phyloP scores from a whole-genome alignment of 1,140 invertebrate genomes.

The Fopius arisanus region DNA sequence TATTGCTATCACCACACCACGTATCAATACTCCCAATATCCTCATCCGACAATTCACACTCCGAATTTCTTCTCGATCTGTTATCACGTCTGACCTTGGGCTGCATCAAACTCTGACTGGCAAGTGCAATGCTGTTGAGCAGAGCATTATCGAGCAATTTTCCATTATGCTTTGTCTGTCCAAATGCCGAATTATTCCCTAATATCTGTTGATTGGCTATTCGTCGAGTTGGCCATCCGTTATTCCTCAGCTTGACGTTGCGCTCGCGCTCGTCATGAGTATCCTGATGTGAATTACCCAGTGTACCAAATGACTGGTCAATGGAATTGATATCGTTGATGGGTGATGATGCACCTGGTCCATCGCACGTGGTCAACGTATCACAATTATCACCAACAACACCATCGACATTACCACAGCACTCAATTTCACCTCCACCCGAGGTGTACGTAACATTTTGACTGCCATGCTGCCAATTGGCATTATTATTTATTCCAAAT shows the following conservation, averaged over 20 bases:
- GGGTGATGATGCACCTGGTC: constrained; percentile 24
- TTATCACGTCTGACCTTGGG: neutral
- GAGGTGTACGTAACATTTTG: neutral
- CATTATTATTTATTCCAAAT: constrained; percentile 16
- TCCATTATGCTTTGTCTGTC: constrained; percentile 15
- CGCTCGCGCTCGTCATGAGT: constrained; percentile 25
- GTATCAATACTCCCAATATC: constrained; percentile 14
- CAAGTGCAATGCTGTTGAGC: constrained; percentile 24
- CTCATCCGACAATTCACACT: neutral
- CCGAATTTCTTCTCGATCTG: constrained; percentile 10
- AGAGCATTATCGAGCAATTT: constrained; percentile 27
- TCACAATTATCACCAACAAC: constrained; percentile 5
- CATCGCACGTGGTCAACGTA: constrained; percentile 22
- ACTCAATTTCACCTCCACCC: neutral
- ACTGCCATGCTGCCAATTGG: constrained; percentile 20
- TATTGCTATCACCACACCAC: constrained; percentile 8
- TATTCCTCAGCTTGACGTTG: constrained; percentile 17
- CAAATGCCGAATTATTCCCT: neutral
- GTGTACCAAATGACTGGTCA: constrained; percentile 23
- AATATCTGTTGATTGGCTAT: constrained; percentile 18
- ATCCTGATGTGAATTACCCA: constrained; percentile 13
- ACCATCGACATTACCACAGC: constrained; percentile 7
- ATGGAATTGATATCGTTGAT: constrained; percentile 27
- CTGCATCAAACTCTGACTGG: constrained; percentile 32
- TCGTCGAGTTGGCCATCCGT: constrained; percentile 23